A percentile compares a stretch with the other conserved stretches of the same genome.
phyloP scores from a whole-genome alignment of 2,797 vertebrate species.

The Chelonia mydas region DNA sequence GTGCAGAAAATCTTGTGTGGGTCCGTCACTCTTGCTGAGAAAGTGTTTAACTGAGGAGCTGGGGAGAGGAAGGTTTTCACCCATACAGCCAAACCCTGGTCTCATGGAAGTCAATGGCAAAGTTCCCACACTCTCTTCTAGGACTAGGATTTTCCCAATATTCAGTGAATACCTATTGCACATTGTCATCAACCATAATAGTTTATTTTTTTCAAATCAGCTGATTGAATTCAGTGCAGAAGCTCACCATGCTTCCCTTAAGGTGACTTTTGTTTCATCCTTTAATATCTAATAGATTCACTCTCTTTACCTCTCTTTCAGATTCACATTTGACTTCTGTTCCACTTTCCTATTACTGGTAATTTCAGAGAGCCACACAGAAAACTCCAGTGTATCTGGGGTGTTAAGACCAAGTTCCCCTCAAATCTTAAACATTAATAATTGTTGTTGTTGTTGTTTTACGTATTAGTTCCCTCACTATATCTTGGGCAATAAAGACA shows the following conservation, averaged over 20 bases:
- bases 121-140: not conserved
- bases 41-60: not conserved
- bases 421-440: not conserved
- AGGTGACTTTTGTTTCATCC: slow-evolving; percentile 46
- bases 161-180: not conserved
- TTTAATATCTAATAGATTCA: not conserved
- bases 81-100: not conserved
- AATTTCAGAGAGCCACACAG: slow-evolving; percentile 21
- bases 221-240: slow-evolving; percentile 44
- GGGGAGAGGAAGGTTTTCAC: slow-evolving; percentile 4
- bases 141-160: not conserved
- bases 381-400: not conserved
- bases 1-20: not conserved
- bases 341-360: not conserved
- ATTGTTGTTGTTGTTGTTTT: not conserved
- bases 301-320: slow-evolving; percentile 45
- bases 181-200: not conserved
- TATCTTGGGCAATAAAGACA: not conserved
- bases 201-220: not conserved
- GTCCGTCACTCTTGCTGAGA: not conserved
- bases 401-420: not conserved
- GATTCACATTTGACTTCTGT: slow-evolving; percentile 30
- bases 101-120: not conserved
- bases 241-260: slow-evolving; percentile 24
- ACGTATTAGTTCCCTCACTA: not conserved